Evolutionary conservation across 2,888 invertebrate genomes (phyloP).

Genomic region (Nephrotoma flavescens): DNA sequence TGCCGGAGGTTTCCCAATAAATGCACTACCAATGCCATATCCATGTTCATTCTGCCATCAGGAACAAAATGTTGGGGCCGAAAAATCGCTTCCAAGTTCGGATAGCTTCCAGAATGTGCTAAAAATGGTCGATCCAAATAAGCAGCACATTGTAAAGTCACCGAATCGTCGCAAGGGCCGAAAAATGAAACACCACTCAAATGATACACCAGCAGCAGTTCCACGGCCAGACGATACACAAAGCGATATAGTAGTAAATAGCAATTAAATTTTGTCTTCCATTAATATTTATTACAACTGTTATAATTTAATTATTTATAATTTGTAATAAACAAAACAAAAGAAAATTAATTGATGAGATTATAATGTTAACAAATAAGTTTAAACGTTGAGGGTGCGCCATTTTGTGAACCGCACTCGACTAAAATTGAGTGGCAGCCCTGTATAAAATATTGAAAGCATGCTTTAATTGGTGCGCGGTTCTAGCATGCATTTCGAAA

Average conservation of each 20-base stretch:
- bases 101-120: conserved; percentile 19
- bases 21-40: conserved; percentile 44
- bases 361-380: not conserved
- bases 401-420: not conserved
- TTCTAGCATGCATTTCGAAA: not conserved
- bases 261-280: not conserved
- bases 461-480: not conserved
- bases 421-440: not conserved
- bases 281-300: not conserved
- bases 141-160: conserved; percentile 14
- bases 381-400: not conserved
- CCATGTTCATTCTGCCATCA: conserved; percentile 43
- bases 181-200: not conserved
- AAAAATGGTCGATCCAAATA: conserved; percentile 15
- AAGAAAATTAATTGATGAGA: not conserved
- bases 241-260: not conserved
- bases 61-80: conserved; percentile 13
- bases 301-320: not conserved
- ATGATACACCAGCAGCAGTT: not conserved
- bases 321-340: not conserved
- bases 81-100: conserved; percentile 6
- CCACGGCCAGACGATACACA: not conserved
- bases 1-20: conserved; percentile 39
- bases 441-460: not conserved
- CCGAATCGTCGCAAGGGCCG: conserved; percentile 16